A percentile compares a stretch with the other conserved stretches of the same genome.
Evolutionary conservation across 2,888 invertebrate genomes (phyloP).

Genomic region (Tenthredo notha): DNA sequence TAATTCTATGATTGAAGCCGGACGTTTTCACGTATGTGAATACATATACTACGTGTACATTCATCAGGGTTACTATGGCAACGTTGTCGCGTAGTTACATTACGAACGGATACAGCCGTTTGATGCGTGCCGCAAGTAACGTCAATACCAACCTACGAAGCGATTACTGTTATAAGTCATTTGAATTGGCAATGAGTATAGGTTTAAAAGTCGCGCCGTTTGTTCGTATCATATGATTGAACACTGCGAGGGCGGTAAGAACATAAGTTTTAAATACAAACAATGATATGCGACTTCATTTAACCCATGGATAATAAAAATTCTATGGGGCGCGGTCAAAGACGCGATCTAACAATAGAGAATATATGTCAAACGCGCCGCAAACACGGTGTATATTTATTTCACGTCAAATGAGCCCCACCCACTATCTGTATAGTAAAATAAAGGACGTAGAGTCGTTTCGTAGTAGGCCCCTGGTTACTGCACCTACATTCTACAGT

Average conservation of each 20-base stretch:
- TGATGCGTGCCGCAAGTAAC: slow-evolving; percentile 4
- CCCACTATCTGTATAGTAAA: background rate
- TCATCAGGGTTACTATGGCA: slow-evolving; percentile 31
- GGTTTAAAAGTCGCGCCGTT: background rate
- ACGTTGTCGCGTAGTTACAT: slow-evolving; percentile 25
- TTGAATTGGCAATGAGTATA: background rate
- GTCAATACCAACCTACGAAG: background rate
- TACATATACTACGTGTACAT: background rate
- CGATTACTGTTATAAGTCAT: background rate
- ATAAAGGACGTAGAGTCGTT: background rate
- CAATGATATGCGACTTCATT: background rate
- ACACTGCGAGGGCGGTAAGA: background rate
- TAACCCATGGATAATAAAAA: background rate
- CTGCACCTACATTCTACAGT: background rate
- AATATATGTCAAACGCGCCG: slow-evolving; percentile 13
- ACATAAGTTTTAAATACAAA: background rate
- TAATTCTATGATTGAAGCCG: background rate
- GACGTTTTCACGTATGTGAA: slow-evolving; percentile 7
- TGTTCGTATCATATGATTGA: background rate
- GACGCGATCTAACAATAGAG: slow-evolving; percentile 30
- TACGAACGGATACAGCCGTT: slow-evolving; percentile 12
- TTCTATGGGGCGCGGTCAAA: slow-evolving; percentile 35
- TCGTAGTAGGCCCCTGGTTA: too few species aligned
- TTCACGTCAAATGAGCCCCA: background rate
- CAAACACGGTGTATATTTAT: background rate